Percentiles rank a stretch among this genome's conserved stretches.
phyloP scores from a whole-genome alignment of 2,888 invertebrate species.

The Macroteleia sp. region DNA sequence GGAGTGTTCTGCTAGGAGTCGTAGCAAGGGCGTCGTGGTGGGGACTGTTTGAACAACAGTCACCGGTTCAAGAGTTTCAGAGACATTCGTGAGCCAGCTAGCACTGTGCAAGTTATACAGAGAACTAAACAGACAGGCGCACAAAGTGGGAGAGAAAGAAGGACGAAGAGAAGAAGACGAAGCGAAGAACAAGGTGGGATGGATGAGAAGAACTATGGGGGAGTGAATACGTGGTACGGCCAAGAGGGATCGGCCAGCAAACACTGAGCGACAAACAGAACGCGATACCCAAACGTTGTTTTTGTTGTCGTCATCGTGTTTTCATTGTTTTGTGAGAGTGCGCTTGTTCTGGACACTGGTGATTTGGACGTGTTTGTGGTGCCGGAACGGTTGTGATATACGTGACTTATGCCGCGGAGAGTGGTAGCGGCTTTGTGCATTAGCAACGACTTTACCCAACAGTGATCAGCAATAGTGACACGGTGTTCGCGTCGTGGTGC shows the following conservation, averaged over 20 bases:
- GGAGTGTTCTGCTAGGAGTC: too few species aligned
- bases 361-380: not conserved
- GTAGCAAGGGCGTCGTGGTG: constrained; percentile 64
- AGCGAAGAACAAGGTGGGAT: constrained; percentile 5
- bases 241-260: constrained; percentile 60
- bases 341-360: not conserved
- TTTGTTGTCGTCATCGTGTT: constrained; percentile 26
- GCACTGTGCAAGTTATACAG: constrained; percentile 77
- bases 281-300: constrained; percentile 52
- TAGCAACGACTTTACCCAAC: not conserved
- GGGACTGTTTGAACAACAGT: constrained; percentile 82
- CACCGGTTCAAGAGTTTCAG: constrained; percentile 80
- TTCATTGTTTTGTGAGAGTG: constrained; percentile 19
- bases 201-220: too few species aligned
- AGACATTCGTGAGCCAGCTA: constrained; percentile 83
- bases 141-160: constrained; percentile 62
- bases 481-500: constrained; percentile 56
- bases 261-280: constrained; percentile 70
- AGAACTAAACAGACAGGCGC: constrained; percentile 24
- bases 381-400: not conserved
- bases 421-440: not conserved
- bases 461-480: constrained; percentile 12
- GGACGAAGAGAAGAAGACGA: constrained; percentile 12
- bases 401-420: constrained; percentile 8
- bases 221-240: constrained; percentile 28